Base-by-base conservation (phyloP, 2,797 vertebrate species). In the Siniperca undulata region DNA sequence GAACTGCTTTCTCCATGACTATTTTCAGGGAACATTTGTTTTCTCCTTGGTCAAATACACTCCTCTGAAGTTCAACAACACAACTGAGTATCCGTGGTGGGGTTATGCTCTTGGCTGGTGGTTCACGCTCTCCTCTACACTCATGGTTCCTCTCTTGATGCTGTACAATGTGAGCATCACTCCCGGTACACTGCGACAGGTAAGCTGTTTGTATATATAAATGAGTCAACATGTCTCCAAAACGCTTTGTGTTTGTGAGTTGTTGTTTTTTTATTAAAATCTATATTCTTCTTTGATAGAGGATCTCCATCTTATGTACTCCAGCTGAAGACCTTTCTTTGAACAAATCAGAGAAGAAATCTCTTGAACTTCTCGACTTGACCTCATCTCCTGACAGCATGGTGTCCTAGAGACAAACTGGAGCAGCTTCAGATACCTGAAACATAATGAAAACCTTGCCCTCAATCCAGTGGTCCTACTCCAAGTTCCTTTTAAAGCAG, bases 111-210 rank as follows among this genome's bases (percentile, higher is more conserved):
- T 96, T 2, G 96, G 96, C 61, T 96, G 93, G 95, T 96, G 92
- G 91, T 96, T 97, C 84, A 96, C 96, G 7, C 95, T 97, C 22
- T 97, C 96, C 48, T 97, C 96, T 10, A 96, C 95, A 1, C 92
- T 96, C 27, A 42, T 95, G 46, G 93, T 96, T 85, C 96, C 96
- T 52, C 20, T 96, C 7, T 90, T 89, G 68, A 96, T 97, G 95
- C 48, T 96, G 52, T 96, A 95, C 84, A 92, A 84, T 3, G 17
- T 97, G 24, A 70, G 58, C 38, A 73, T 59, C 55, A 95, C 95
- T 38, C 93, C 95, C 19, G 96, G 96, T 20, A 92, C 95, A 50
- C 86, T 96, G 22, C 84, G 38, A 64, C 89, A 96, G 95, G 96
- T 96, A 82, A 68, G 77, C 40, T 48, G 6, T 24, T 46, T 65